Evolutionary conservation across 1,140 invertebrate species (phyloP).

Genomic region (Eubasilissa regina): DNA sequence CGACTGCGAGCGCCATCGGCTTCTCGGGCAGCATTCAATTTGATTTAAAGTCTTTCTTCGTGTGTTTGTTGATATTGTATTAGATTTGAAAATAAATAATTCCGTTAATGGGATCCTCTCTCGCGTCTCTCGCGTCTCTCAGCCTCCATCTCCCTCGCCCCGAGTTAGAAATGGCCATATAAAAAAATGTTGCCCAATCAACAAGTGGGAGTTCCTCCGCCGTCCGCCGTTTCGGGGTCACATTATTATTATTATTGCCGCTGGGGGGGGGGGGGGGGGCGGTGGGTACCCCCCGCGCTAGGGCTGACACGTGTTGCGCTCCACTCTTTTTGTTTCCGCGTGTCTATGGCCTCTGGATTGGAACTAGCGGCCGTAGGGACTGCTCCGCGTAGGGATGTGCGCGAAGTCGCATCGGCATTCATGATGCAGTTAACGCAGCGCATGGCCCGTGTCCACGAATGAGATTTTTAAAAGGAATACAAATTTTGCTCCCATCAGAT

Average conservation of each 20-base stretch:
- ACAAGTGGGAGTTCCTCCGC: constrained; percentile 19
- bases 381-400: not conserved
- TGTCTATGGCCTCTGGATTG: constrained; percentile 40
- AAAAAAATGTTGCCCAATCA: constrained; percentile 22
- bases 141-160: not conserved
- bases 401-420: not conserved
- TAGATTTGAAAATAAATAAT: too few relatives aligned
- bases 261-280: not conserved
- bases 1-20: too few relatives aligned
- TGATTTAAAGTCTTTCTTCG: too few relatives aligned
- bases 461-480: too few relatives aligned
- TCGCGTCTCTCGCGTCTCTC: not conserved
- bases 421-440: too few relatives aligned
- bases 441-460: too few relatives aligned
- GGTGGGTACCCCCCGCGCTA: constrained; percentile 17
- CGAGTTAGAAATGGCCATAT: constrained; percentile 26
- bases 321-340: constrained; percentile 40
- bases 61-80: too few relatives aligned
- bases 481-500: too few relatives aligned
- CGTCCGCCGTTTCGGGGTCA: constrained; percentile 46
- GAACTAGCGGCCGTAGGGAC: constrained; percentile 22
- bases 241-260: constrained; percentile 2
- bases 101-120: too few relatives aligned
- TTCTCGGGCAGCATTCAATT: too few relatives aligned
- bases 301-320: constrained; percentile 42